Base-by-base conservation (phyloP, 1,140 invertebrate species). In the Microplitis mediator region DNA sequence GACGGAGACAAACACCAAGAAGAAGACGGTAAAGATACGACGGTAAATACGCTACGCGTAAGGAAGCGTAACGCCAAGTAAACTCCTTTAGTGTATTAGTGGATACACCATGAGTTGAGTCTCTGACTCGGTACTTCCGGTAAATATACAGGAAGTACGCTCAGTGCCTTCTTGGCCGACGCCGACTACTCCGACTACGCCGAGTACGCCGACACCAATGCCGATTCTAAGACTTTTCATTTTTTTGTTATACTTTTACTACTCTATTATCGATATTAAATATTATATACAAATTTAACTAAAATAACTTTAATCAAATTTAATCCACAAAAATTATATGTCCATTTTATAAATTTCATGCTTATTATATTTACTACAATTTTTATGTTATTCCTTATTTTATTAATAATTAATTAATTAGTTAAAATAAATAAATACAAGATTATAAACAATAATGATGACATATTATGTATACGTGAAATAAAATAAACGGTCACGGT, bases 41-140 rank as follows among this genome's bases (percentile, higher is more conserved):
- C 76, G 77, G 79, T 77, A 78, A 77, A 79, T 78, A 80, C 80
- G 79, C 79, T 78, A 80, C 80, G 79, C 79, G 78, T 83, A 81
- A 81, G 81, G 80, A 80, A 83, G 81, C 81, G 81, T 83, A 81
- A 83, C 81, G 81, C 78, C 76, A 71, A 75, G 76, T 77, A 78
- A 75, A 80, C 77, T 78, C 79, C 23, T 45, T 45, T 6, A 45
- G 39, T 45, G 6, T 6, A 45, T 4, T 39, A 39, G 36, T 9
- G 36, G 8, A 11, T 45, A 45, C 39, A 9, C 39, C 39, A 45
- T 45, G 39, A 45, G 39, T 45, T 45, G 78, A 79, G 80, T 79
- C 79, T 81, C 80, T 80, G 80, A 81, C 79, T 81, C 79, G 82
- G 81, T 80, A 82, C 79, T 84, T 84, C 82, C 82, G 82, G 82